A percentile compares a stretch with the other conserved stretches of the same genome.
phyloP scores from a whole-genome alignment of 2,113 vertebrate genomes.

The Colaptes auratus region DNA sequence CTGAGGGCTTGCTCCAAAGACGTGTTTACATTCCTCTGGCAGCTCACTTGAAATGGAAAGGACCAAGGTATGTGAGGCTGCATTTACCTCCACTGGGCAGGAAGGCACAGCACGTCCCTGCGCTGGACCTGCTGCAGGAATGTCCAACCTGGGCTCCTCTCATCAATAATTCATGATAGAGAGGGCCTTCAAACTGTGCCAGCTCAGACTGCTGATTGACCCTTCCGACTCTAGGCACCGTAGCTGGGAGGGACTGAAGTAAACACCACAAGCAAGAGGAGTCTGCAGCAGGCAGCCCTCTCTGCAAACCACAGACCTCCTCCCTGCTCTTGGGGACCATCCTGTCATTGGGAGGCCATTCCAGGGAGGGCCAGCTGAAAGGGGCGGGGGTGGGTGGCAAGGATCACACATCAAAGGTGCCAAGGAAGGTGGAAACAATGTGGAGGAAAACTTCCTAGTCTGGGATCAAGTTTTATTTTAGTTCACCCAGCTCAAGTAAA shows the following conservation, averaged over 20 bases:
- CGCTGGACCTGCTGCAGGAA: conserved; percentile 73
- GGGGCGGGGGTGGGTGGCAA: conserved; percentile 46
- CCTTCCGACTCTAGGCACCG: conserved; percentile 62
- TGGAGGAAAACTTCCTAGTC: conserved; percentile 50
- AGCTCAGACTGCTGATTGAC: conserved; percentile 70
- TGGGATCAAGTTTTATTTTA: conserved; percentile 33
- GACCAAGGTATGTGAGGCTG: conserved; percentile 73
- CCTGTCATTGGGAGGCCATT: conserved; percentile 25
- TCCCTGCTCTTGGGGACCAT: conserved; percentile 24
- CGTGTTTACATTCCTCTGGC: conserved; percentile 79
- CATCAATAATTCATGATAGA: conserved; percentile 81
- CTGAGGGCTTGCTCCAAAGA: conserved; percentile 76
- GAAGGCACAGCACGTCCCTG: conserved; percentile 76
- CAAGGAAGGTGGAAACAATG: not conserved
- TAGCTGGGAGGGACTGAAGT: conserved; percentile 47
- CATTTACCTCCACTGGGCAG: conserved; percentile 72
- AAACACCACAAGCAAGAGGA: conserved; percentile 53
- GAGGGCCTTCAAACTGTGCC: conserved; percentile 75
- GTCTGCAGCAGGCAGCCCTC: conserved; percentile 35
- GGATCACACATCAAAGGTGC: conserved; percentile 70
- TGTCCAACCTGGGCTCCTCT: conserved; percentile 82
- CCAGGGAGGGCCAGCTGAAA: conserved; percentile 22
- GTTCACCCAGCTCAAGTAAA: conserved; percentile 26
- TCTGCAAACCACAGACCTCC: conserved; percentile 38
- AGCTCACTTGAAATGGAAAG: conserved; percentile 80